Conservation (phyloP, 2,888 invertebrate species). For the Anodontia alba region DNA sequence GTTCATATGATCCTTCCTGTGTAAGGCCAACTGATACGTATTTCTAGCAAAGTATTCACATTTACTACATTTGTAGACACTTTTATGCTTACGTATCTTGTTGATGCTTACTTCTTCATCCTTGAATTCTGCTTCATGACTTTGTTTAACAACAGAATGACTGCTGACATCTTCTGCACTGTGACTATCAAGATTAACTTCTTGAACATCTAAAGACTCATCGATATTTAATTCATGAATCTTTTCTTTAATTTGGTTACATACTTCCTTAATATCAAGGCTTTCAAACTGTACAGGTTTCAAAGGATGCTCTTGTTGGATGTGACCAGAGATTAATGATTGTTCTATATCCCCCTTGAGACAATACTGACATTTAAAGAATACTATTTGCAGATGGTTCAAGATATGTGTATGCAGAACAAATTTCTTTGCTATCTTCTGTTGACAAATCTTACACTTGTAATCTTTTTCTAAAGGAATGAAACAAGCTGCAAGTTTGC, state of each 20-base stretch:
- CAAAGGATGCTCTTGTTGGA: slow-evolving; percentile 61
- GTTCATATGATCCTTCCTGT: slow-evolving; percentile 47
- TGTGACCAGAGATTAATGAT: slow-evolving; percentile 61
- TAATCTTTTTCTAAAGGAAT: slow-evolving; percentile 59
- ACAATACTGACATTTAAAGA: slow-evolving; percentile 77
- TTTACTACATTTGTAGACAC: slow-evolving; percentile 51
- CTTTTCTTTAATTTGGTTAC: slow-evolving; percentile 39
- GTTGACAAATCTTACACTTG: slow-evolving; percentile 74
- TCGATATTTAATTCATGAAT: slow-evolving; percentile 38
- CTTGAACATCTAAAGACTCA: not conserved
- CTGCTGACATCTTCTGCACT: not conserved
- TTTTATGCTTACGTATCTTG: not conserved
- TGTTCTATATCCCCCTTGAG: slow-evolving; percentile 67
- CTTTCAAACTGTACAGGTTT: slow-evolving; percentile 34
- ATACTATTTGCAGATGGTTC: slow-evolving; percentile 74
- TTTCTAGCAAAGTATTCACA: slow-evolving; percentile 64
- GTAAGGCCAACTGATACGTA: slow-evolving; percentile 31
- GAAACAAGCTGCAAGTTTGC: slow-evolving; percentile 62
- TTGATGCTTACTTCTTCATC: too few species aligned
- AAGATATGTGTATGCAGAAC: slow-evolving; percentile 77
- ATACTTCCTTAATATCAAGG: slow-evolving; percentile 27
- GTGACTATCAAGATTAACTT: not conserved
- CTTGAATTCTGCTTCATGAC: slow-evolving; percentile 26
- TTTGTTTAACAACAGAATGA: slow-evolving; percentile 22
- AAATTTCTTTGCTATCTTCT: slow-evolving; percentile 73